These are phyloP conservation scores for Orchesella cincta DNA, from an alignment of 1,140 invertebrate species.

Conservation along the genomic window DNA sequence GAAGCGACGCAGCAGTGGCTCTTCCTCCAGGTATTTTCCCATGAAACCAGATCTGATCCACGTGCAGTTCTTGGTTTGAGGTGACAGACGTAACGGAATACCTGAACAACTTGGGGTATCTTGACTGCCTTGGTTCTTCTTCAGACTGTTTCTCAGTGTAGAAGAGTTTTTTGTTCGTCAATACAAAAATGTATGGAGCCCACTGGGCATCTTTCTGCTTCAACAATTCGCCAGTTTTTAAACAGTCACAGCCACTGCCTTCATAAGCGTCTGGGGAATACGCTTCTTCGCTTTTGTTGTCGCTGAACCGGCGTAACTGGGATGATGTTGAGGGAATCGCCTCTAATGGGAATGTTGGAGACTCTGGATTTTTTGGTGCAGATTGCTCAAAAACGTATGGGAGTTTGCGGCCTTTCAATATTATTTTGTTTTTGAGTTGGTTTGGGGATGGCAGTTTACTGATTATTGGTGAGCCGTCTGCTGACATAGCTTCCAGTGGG, in stretches of 20 bases:
- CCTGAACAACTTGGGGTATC: neutral
- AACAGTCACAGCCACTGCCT: conserved; percentile 72
- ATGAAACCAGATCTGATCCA: conserved; percentile 94
- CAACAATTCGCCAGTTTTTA: conserved; percentile 88
- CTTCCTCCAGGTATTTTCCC: conserved; percentile 70
- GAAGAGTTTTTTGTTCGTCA: conserved; percentile 83
- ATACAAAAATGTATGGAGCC: conserved; percentile 91
- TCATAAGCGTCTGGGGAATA: neutral
- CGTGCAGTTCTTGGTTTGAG: conserved; percentile 78
- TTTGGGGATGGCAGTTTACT: conserved; percentile 82
- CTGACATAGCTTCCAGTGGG: conserved; percentile 77
- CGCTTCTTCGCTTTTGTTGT: conserved; percentile 63
- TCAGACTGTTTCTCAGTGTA: conserved; percentile 69
- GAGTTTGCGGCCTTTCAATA: conserved; percentile 91
- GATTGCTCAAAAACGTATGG: conserved; percentile 59
- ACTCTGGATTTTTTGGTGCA: neutral
- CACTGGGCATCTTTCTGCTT: conserved; percentile 86
- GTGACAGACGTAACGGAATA: neutral
- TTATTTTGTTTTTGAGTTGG: conserved; percentile 67
- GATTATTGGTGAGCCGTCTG: neutral
- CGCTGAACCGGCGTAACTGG: neutral
- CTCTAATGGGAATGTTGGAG: neutral
- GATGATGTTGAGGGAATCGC: neutral
- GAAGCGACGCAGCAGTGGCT: conserved; percentile 69
- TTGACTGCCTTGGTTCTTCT: conserved; percentile 54